phyloP scores from a whole-genome alignment of 2,888 invertebrate species.

The Morinoia aosen region DNA sequence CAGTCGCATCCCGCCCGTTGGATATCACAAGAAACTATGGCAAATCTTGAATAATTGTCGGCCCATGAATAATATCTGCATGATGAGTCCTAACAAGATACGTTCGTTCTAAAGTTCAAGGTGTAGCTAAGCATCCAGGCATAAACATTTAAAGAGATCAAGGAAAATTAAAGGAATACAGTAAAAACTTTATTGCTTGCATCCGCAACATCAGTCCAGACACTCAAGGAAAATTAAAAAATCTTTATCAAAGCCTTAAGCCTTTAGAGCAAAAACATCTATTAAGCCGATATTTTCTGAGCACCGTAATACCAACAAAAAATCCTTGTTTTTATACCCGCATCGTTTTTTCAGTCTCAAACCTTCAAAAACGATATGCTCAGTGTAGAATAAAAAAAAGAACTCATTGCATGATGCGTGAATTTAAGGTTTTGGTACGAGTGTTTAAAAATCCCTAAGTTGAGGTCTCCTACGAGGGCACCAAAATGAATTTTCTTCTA shows the following conservation, averaged over 20 bases:
- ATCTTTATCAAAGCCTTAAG: not conserved
- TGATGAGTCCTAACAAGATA: not conserved
- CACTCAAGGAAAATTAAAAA: not conserved
- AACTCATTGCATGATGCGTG: not conserved
- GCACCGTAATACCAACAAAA: not conserved
- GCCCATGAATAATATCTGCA: not conserved
- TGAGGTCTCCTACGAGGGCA: too few species aligned
- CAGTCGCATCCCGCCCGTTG: not conserved
- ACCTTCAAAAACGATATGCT: not conserved
- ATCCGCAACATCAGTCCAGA: not conserved
- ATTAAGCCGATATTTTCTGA: not conserved
- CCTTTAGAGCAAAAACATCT: not conserved
- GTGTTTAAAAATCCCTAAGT: too few species aligned
- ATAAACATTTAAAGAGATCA: not conserved
- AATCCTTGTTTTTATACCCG: not conserved
- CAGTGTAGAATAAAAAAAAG: not conserved
- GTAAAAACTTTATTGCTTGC: not conserved
- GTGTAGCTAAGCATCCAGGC: not conserved
- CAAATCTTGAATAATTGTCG: not conserved
- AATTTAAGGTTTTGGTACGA: not conserved
- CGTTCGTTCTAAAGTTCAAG: not conserved
- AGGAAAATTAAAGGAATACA: not conserved
- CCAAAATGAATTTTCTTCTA: too few species aligned
- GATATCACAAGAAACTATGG: not conserved
- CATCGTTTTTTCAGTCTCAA: not conserved